These are phyloP conservation scores for Aphyosemion australe DNA, from an alignment of 2,113 vertebrate genomes.

Conservation along the genomic window DNA sequence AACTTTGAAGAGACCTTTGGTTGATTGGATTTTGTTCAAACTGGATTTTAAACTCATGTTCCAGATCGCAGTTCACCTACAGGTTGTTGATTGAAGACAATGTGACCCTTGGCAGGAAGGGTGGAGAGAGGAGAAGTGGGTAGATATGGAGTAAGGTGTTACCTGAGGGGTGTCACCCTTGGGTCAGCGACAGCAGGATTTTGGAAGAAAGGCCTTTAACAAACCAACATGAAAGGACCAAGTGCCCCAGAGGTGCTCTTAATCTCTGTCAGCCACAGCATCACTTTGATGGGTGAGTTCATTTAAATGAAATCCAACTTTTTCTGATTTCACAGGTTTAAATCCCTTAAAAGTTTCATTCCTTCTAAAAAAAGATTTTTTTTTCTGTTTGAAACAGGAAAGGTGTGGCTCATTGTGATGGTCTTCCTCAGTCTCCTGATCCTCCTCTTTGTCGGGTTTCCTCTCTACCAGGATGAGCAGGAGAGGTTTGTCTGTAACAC, in stretches of 20 bases:
- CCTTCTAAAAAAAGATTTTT: too few species aligned
- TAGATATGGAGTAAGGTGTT: not conserved
- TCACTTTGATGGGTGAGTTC: constrained; percentile 90
- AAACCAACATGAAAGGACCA: constrained; percentile 80
- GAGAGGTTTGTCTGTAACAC: constrained; percentile 94
- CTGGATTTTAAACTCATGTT: constrained; percentile 8
- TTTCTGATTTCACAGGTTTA: too few species aligned
- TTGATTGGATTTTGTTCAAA: not conserved
- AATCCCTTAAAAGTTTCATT: not conserved
- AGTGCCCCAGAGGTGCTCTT: constrained; percentile 84
- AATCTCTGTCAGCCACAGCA: constrained; percentile 86
- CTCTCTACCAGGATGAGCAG: constrained; percentile 92
- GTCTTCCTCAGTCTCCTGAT: constrained; percentile 84
- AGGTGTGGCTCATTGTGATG: constrained; percentile 87
- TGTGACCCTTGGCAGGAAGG: not conserved
- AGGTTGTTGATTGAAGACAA: constrained; percentile 6
- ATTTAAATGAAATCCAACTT: not conserved
- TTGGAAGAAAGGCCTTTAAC: constrained; percentile 3
- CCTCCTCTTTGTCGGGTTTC: constrained; percentile 86
- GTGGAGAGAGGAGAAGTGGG: not conserved
- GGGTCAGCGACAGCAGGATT: constrained; percentile 2
- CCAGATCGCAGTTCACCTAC: not conserved
- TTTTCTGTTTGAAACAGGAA: too few species aligned
- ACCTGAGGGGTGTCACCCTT: constrained; percentile 14
- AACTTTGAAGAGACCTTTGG: not conserved